phyloP scores from a whole-genome alignment of 2,888 invertebrate species.

The Elmis aenea region DNA sequence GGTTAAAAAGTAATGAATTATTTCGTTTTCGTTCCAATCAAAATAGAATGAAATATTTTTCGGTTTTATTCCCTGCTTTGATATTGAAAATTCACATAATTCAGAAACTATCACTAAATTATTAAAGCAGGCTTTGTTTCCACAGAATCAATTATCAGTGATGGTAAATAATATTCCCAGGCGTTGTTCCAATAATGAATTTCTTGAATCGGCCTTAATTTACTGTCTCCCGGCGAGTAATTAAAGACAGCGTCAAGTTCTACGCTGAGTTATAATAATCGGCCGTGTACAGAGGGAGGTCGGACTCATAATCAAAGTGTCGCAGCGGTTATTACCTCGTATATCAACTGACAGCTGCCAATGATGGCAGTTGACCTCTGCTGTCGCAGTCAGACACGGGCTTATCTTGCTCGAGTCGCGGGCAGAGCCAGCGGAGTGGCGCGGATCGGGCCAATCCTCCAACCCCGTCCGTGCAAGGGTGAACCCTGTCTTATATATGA shows the following conservation, averaged over 20 bases:
- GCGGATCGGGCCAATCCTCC: slow-evolving; percentile 13
- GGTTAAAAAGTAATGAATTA: too few relatives aligned
- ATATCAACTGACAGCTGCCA: slow-evolving; percentile 50
- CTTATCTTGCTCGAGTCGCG: slow-evolving; percentile 17
- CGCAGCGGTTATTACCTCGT: slow-evolving; percentile 47
- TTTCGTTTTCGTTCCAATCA: too few relatives aligned
- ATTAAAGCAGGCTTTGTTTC: too few relatives aligned
- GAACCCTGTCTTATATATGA: slow-evolving; percentile 34
- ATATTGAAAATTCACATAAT: too few relatives aligned
- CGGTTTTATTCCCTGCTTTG: too few relatives aligned
- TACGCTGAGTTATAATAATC: slow-evolving; percentile 17
- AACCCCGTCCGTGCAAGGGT: slow-evolving; percentile 23
- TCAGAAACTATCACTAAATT: too few relatives aligned
- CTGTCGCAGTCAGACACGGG: slow-evolving; percentile 19
- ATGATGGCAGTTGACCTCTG: slow-evolving; percentile 43
- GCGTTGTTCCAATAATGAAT: too few relatives aligned
- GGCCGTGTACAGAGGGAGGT: slow-evolving; percentile 14
- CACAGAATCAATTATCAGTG: too few relatives aligned
- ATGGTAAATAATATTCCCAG: too few relatives aligned
- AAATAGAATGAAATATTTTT: too few relatives aligned
- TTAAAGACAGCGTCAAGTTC: slow-evolving; percentile 21
- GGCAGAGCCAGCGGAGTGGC: slow-evolving; percentile 5
- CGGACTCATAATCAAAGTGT: slow-evolving; percentile 38
- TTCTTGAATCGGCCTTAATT: too few relatives aligned
- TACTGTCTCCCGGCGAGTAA: too few relatives aligned